Conservation (phyloP, 2,797 vertebrate species). For the Etheostoma nigrum region DNA sequence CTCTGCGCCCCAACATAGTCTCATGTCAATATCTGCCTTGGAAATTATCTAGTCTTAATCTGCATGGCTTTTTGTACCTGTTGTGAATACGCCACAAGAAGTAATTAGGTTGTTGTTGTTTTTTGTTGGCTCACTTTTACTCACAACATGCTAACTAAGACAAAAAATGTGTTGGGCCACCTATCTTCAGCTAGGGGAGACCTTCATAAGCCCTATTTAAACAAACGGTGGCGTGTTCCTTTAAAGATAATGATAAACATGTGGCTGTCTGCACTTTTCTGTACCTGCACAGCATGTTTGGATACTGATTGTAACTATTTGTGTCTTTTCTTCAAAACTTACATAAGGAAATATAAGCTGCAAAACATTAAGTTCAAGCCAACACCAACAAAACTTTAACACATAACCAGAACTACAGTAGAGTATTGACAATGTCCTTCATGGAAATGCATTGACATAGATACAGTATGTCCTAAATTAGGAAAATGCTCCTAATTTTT, state of each 20-base stretch:
- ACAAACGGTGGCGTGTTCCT: too few relatives aligned
- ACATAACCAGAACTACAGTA: not conserved
- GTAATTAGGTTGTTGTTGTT: too few relatives aligned
- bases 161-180: too few relatives aligned
- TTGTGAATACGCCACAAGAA: too few relatives aligned
- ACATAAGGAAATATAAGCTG: not conserved
- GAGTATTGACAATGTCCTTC: not conserved
- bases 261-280: constrained; percentile 18
- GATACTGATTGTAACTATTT: not conserved
- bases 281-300: constrained; percentile 10
- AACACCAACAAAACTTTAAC: not conserved
- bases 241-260: constrained; percentile 16
- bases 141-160: too few relatives aligned
- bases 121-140: too few relatives aligned
- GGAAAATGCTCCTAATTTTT: not conserved
- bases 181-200: too few relatives aligned
- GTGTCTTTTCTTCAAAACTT: not conserved
- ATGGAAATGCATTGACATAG: not conserved
- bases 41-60: too few relatives aligned
- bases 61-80: too few relatives aligned
- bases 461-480: not conserved
- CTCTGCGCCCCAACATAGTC: too few relatives aligned
- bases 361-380: not conserved
- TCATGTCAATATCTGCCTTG: too few relatives aligned
- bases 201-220: too few relatives aligned